A percentile compares a stretch with the other conserved stretches of the same genome.
Conservation (phyloP, 2,797 vertebrate genomes). For the Astyanax mexicanus region DNA sequence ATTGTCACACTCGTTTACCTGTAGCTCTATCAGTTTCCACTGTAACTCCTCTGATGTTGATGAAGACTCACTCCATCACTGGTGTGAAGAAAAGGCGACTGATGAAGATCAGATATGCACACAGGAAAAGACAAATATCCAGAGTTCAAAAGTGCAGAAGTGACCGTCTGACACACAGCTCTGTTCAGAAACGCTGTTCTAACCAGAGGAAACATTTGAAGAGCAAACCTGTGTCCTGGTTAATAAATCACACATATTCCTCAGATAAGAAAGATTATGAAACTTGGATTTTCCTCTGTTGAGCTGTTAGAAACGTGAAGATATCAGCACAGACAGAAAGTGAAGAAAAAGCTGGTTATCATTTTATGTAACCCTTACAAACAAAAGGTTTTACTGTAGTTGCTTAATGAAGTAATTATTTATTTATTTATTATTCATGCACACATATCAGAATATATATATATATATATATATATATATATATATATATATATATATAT, state of each 20-base stretch:
- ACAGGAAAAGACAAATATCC: background rate
- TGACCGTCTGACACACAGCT: background rate
- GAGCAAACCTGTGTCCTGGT: slow-evolving; percentile 42
- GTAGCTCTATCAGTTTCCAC: no score
- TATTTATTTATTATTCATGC: no score
- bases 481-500: no score
- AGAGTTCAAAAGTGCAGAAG: slow-evolving; percentile 41
- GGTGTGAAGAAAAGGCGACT: no score
- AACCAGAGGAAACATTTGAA: slow-evolving; percentile 29
- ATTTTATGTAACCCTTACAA: no score
- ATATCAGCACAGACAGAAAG: background rate
- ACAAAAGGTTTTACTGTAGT: no score
- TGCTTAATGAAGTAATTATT: background rate
- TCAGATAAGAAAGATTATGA: slow-evolving; percentile 51
- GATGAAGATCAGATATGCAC: background rate
- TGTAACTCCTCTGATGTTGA: no score
- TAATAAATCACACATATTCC: slow-evolving; percentile 54
- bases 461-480: no score
- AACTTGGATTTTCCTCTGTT: slow-evolving; percentile 12
- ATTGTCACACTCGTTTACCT: no score
- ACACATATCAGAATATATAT: no score
- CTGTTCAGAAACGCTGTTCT: background rate
- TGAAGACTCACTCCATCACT: no score
- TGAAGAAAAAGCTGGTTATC: background rate
- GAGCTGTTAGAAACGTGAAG: background rate